These are phyloP conservation scores for Typhlomys cinereus DNA, from an alignment of 2,113 vertebrate genomes.

Conservation along the genomic window DNA sequence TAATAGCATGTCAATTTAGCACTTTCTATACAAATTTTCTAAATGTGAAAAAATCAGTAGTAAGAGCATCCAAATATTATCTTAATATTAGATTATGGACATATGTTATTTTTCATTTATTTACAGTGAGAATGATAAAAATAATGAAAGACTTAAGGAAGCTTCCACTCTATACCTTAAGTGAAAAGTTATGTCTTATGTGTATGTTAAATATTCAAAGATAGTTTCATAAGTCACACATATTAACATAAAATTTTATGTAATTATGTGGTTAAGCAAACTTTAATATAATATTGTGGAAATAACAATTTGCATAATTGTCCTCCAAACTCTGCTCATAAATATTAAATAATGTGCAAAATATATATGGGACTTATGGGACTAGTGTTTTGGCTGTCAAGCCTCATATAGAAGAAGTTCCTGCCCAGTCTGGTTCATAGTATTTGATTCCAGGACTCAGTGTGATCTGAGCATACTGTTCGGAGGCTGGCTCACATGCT, in stretches of 20 bases:
- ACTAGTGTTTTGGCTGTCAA: too few species aligned
- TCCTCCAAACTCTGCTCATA: not conserved
- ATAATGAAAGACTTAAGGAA: not conserved
- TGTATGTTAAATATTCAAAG: not conserved
- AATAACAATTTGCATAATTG: constrained; percentile 22
- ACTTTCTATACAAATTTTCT: not conserved
- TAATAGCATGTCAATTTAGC: not conserved
- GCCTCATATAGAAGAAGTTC: too few species aligned
- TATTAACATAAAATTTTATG: not conserved
- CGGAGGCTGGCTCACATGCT: too few species aligned
- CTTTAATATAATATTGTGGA: not conserved
- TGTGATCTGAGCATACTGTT: too few species aligned
- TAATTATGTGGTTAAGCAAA: not conserved
- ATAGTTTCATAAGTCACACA: not conserved
- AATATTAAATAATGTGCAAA: not conserved
- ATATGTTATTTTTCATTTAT: not conserved
- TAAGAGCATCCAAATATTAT: not conserved
- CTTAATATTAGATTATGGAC: not conserved
- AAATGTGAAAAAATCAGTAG: constrained; percentile 16
- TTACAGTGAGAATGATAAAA: not conserved
- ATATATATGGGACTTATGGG: too few species aligned
- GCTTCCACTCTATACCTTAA: not conserved
- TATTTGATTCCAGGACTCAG: too few species aligned
- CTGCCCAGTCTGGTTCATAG: too few species aligned
- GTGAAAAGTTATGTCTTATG: not conserved